Percentiles rank a stretch among this genome's conserved stretches.
phyloP scores from a whole-genome alignment of 2,888 invertebrate genomes.

The Rhorus exstirpatorius region DNA sequence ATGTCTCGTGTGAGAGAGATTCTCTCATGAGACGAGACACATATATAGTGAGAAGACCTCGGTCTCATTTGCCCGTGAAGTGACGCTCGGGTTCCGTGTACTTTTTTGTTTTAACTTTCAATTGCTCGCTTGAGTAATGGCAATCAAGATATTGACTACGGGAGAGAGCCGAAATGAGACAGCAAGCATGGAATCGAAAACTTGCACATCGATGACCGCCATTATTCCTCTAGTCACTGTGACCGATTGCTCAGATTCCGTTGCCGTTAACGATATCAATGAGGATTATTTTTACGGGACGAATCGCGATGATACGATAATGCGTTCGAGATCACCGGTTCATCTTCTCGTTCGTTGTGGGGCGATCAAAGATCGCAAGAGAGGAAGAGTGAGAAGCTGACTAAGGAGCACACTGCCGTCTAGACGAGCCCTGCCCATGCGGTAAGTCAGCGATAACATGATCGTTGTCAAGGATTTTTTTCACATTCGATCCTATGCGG shows the following conservation, averaged over 20 bases:
- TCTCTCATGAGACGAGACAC: no score
- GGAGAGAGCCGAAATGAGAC: conserved; percentile 51
- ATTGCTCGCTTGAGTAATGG: conserved; percentile 38
- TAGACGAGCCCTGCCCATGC: conserved; percentile 73
- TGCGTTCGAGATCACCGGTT: conserved; percentile 40
- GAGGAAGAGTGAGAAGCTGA: conserved; percentile 77
- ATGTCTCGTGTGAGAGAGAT: no score
- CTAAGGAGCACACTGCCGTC: conserved; percentile 69
- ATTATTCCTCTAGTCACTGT: conserved; percentile 40
- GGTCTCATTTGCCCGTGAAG: no score
- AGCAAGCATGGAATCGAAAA: conserved; percentile 36
- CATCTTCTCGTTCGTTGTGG: conserved; percentile 64
- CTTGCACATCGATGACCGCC: conserved; percentile 1
- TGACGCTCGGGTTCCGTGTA: neutral
- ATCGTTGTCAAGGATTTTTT: no score
- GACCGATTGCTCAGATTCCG: conserved; percentile 46
- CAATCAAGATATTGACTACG: conserved; percentile 57
- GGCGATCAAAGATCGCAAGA: conserved; percentile 73
- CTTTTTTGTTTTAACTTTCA: neutral
- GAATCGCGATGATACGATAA: neutral
- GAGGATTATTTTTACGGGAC: conserved; percentile 34
- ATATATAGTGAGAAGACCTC: no score
- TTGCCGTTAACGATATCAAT: neutral
- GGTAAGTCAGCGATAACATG: no score
- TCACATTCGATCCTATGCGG: neutral